These are phyloP conservation scores for Chelmon rostratus DNA, from an alignment of 2,797 vertebrate species.

Conservation along the genomic window DNA sequence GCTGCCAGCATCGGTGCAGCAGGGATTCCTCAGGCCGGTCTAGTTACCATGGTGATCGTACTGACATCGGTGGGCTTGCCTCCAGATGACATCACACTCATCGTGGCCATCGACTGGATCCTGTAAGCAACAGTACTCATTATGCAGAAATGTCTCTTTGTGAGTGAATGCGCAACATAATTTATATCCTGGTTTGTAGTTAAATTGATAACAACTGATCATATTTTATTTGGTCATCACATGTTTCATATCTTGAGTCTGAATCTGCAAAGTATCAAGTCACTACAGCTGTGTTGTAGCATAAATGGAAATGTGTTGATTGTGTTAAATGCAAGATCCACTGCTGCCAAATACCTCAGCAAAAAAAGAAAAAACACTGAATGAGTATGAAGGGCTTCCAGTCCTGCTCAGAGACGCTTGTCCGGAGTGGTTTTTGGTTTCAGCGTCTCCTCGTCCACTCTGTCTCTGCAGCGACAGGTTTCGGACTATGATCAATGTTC, in stretches of 20 bases:
- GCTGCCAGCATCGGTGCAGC: conserved; percentile 93
- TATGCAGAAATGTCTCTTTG: neutral
- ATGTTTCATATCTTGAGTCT: neutral
- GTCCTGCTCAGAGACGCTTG: neutral
- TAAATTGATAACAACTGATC: neutral
- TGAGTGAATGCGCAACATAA: neutral
- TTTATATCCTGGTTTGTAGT: neutral
- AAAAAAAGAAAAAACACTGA: too few relatives aligned
- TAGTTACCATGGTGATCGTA: conserved; percentile 94
- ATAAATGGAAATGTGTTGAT: too few relatives aligned
- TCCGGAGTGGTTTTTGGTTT: conserved; percentile 7
- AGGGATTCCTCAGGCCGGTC: conserved; percentile 91
- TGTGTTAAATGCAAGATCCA: neutral
- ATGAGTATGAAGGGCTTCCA: neutral
- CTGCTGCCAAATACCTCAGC: neutral
- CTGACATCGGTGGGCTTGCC: conserved; percentile 93
- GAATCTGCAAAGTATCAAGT: neutral
- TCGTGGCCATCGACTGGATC: conserved; percentile 92
- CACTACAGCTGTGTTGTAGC: neutral
- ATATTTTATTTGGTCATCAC: neutral
- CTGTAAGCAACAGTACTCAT: conserved; percentile 79
- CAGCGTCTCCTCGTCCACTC: neutral
- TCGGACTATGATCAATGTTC: conserved; percentile 92
- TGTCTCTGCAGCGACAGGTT: conserved; percentile 87
- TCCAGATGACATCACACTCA: conserved; percentile 92